Conservation (phyloP, 1,140 invertebrate species). For the Drosophila murphyi region DNA sequence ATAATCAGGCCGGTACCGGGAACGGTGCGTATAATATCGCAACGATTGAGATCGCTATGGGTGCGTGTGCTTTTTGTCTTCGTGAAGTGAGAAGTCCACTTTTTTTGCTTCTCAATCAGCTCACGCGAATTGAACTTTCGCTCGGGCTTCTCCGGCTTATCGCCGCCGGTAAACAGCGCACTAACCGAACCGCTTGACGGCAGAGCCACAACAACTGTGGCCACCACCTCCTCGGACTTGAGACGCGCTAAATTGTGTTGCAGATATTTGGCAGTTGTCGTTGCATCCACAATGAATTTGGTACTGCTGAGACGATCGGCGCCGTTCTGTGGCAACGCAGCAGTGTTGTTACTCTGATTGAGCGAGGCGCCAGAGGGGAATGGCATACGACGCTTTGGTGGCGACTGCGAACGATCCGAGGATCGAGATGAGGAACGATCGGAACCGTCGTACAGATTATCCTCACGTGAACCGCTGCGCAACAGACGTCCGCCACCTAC, state of each 20-base stretch:
- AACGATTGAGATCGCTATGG: slow-evolving; percentile 88
- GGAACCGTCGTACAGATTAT: slow-evolving; percentile 76
- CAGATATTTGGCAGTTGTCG: slow-evolving; percentile 46
- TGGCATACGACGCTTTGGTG: slow-evolving; percentile 77
- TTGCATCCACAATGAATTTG: slow-evolving; percentile 75
- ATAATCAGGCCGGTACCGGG: slow-evolving; percentile 79
- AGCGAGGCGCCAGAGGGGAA: slow-evolving; percentile 76
- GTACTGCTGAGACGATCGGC: slow-evolving; percentile 60
- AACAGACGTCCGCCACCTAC: slow-evolving; percentile 70
- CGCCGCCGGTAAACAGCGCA: slow-evolving; percentile 65
- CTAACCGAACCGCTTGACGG: slow-evolving; percentile 60
- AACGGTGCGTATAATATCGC: slow-evolving; percentile 83
- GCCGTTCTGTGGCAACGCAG: slow-evolving; percentile 33
- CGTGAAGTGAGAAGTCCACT: slow-evolving; percentile 95
- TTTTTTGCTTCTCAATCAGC: slow-evolving; percentile 94
- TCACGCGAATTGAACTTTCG: slow-evolving; percentile 93
- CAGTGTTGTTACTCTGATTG: slow-evolving; percentile 65
- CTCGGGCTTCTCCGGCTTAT: slow-evolving; percentile 91
- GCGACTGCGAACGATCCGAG: slow-evolving; percentile 81
- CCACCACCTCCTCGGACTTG: slow-evolving; percentile 84
- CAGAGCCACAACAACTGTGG: not conserved
- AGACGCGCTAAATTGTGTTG: slow-evolving; percentile 77
- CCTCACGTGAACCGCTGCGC: slow-evolving; percentile 79
- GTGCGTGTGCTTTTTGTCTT: slow-evolving; percentile 88
- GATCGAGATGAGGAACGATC: slow-evolving; percentile 80